Base-by-base conservation (phyloP, 2,797 vertebrate species). In the Crenuchus spilurus region DNA sequence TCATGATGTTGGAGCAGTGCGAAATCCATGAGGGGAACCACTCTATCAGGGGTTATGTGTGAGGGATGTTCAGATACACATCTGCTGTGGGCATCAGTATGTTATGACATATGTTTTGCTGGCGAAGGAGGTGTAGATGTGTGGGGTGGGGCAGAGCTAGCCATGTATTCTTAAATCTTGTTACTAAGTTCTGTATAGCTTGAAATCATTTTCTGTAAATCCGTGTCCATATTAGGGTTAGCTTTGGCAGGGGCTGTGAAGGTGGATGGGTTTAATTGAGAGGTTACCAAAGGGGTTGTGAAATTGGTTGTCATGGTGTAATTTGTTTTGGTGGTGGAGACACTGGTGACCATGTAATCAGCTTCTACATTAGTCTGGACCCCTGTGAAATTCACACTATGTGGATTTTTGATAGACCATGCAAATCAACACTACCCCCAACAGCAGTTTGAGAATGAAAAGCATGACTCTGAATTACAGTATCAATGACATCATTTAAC, bases 401-500 rank as follows among this genome's bases (percentile, higher is more conserved):
- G n/a, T n/a, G n/a, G n/a, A n/a, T n/a, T n/a, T n/a, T n/a, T n/a
- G n/a, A n/a, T n/a, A n/a, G n/a, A 35, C 22, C 10, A 11, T 51
- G 30, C 10, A 13, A 39, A n/a, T 39, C 31, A 69, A 37, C 8
- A 37, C 10, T 46, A 14, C 13, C 37, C 0, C 3, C 35, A 24
- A 4, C 16, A 70, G 8, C 66, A 13, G 37, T 2, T 48, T 76
- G 37, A 37, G 42, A 4, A 9, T 67, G 52, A 57, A 20, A 20
- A 60, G 8, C 1, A 49, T 10, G 51, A 57, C 26, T 55, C 30
- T 62, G 42, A 61, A 68, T 67, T 9, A 62, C 44, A 35, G 22
- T n/a, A 37, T 55, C 14, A 2, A 73, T 14, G 13, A 22, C 54
- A 69, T 73, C 76, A 55, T 63, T 78, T 6, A 78, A 20, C 26